These are phyloP conservation scores for Halichoerus grypus DNA, from an alignment of 2,113 vertebrate species.

Conservation along the genomic window DNA sequence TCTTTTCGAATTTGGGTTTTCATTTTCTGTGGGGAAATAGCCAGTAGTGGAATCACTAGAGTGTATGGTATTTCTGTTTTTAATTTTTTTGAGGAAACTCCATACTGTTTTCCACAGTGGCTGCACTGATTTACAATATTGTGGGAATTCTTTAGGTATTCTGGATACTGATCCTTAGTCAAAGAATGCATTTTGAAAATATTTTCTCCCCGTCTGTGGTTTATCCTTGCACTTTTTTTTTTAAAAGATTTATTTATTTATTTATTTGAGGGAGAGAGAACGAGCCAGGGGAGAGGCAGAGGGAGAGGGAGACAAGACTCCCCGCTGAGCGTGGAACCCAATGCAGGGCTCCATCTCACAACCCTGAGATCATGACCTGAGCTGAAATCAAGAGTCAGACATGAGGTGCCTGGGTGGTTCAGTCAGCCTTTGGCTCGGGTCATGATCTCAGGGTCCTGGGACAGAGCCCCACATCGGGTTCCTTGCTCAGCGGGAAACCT, in stretches of 20 bases:
- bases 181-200: constrained; percentile 1
- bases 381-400: too few species aligned
- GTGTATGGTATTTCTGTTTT: neutral
- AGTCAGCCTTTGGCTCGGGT: too few species aligned
- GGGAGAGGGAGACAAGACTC: neutral
- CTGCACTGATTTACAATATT: neutral
- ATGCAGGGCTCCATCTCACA: neutral
- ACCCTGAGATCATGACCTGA: neutral
- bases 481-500: too few species aligned
- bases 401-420: too few species aligned
- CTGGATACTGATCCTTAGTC: neutral
- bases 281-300: neutral
- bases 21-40: neutral
- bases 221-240: neutral
- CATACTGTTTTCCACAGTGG: neutral
- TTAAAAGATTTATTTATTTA: neutral
- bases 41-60: neutral
- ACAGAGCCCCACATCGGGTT: too few species aligned
- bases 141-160: neutral
- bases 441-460: too few species aligned
- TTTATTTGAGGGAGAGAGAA: neutral
- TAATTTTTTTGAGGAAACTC: neutral
- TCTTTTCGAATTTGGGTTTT: neutral
- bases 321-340: neutral
- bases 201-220: neutral